Conservation (phyloP, 2,888 invertebrate genomes). For the Polydrusus pterygomalis region DNA sequence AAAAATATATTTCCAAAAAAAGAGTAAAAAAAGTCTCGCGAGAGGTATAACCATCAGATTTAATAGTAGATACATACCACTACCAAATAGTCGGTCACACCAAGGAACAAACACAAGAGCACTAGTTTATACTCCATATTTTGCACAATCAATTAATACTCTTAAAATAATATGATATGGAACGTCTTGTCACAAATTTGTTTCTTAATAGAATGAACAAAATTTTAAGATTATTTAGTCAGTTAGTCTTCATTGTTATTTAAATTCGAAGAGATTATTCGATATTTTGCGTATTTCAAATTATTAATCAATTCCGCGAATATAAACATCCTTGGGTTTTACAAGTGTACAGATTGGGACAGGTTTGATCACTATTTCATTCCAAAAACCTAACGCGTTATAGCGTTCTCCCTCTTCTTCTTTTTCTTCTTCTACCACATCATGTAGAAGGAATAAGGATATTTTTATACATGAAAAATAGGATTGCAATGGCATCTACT, state of each 20-base stretch:
- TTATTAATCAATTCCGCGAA: constrained; percentile 7
- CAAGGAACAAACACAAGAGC: background rate
- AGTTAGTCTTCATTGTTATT: background rate
- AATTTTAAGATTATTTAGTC: background rate
- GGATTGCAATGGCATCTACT: background rate
- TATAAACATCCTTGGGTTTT: constrained; percentile 2
- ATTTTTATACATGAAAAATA: background rate
- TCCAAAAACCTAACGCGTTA: background rate
- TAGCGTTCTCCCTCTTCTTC: too few species aligned
- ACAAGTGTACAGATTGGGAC: background rate
- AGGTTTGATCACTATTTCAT: background rate
- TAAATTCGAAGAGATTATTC: background rate
- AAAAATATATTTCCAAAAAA: too few species aligned
- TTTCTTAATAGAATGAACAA: background rate
- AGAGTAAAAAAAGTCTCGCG: too few species aligned
- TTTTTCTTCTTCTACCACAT: background rate
- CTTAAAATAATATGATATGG: too few species aligned
- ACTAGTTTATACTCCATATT: background rate
- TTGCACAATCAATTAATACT: background rate
- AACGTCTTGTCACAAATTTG: background rate
- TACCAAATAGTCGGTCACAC: background rate
- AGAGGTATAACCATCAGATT: too few species aligned
- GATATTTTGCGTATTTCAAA: background rate
- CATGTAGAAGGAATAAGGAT: background rate
- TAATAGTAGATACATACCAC: background rate